Conservation (phyloP, 64 coral and sea anemone genomes). For the Dendrophyllia cribrosa region DNA sequence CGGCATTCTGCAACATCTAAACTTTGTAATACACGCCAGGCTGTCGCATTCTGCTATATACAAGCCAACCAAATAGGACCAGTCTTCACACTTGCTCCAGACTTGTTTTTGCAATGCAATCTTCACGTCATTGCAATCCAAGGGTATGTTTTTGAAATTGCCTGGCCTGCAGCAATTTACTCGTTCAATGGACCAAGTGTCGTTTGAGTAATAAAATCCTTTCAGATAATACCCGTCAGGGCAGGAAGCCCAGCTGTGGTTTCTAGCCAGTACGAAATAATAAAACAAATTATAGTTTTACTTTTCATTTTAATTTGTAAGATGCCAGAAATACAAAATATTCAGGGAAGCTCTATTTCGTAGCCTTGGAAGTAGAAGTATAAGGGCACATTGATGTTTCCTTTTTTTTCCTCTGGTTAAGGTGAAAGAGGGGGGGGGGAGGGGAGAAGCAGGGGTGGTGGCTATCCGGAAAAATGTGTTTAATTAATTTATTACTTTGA, state of each 20-base stretch:
- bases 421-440: too few relatives aligned
- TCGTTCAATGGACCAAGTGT: neutral
- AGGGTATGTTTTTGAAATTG: neutral
- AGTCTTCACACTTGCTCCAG: neutral
- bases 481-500: too few relatives aligned
- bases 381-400: too few relatives aligned
- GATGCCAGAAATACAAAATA: too few relatives aligned
- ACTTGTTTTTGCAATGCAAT: neutral
- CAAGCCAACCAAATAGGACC: neutral
- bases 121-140: neutral
- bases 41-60: neutral
- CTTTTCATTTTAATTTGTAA: too few relatives aligned
- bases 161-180: neutral
- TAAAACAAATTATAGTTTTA: too few relatives aligned
- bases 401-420: too few relatives aligned
- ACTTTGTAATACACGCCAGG: neutral
- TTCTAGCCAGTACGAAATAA: neutral
- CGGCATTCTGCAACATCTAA: neutral
- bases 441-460: too few relatives aligned
- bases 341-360: too few relatives aligned
- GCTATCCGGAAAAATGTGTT: too few relatives aligned
- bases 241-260: neutral
- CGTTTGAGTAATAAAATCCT: neutral
- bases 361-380: too few relatives aligned
- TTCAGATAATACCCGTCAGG: neutral